A percentile compares a stretch with the other conserved stretches of the same genome.
These are phyloP conservation scores for Eutrigla gurnardus DNA, from an alignment of 2,797 vertebrate species.

Conservation along the genomic window DNA sequence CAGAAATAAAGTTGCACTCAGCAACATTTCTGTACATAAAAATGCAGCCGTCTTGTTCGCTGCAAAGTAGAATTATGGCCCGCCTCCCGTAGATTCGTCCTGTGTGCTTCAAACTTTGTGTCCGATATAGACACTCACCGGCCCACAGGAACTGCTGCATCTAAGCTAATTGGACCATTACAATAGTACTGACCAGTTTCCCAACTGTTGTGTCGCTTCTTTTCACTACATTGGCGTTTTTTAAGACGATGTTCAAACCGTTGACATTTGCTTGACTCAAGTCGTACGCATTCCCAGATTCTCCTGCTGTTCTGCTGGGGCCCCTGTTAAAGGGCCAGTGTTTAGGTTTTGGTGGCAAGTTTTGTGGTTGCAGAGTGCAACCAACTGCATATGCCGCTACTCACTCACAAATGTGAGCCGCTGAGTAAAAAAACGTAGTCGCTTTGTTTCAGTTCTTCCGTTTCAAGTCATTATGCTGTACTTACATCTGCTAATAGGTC, in stretches of 20 bases:
- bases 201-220: neutral
- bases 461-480: neutral
- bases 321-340: neutral
- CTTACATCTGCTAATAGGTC: neutral
- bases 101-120: neutral
- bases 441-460: neutral
- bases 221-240: neutral
- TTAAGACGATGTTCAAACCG: no score
- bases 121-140: conserved; percentile 12
- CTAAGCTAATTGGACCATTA: neutral
- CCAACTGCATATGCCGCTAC: neutral
- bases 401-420: neutral
- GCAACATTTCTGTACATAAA: conserved; percentile 34
- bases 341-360: neutral
- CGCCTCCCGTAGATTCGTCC: neutral
- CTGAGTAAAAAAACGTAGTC: neutral
- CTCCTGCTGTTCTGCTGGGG: neutral
- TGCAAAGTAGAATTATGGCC: neutral
- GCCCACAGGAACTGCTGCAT: neutral
- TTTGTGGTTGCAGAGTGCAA: no score
- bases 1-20: conserved; percentile 29
- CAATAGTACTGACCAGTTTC: conserved; percentile 6
- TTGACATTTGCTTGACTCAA: neutral
- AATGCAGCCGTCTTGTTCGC: conserved; percentile 30
- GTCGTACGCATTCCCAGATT: neutral